phyloP scores from a whole-genome alignment of 2,113 vertebrate genomes.

The Polyodon spathula region DNA sequence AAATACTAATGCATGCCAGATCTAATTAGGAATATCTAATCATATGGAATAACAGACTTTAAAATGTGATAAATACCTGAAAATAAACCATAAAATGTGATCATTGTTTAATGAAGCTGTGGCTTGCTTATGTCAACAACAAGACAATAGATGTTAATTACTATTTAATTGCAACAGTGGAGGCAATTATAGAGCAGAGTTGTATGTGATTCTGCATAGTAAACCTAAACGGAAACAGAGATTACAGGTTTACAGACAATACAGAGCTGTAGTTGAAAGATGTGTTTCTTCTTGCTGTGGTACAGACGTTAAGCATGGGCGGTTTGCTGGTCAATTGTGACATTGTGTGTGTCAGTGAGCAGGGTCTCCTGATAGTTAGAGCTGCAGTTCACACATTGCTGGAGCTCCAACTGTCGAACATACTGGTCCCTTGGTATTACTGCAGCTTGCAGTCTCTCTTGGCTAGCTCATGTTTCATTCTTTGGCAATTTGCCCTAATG shows the following conservation, averaged over 20 bases:
- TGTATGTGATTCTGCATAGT: not conserved
- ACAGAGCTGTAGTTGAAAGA: conserved; percentile 3
- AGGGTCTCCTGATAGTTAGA: conserved; percentile 69
- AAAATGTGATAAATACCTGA: too few species aligned
- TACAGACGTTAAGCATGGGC: conserved; percentile 54
- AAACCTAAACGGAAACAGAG: not conserved
- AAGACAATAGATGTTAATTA: conserved; percentile 60
- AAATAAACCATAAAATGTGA: too few species aligned
- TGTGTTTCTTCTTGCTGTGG: conserved; percentile 29
- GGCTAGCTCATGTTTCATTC: conserved; percentile 97
- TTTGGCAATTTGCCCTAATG: conserved; percentile 99
- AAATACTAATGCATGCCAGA: too few species aligned
- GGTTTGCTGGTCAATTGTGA: conserved; percentile 83
- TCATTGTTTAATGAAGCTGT: conserved; percentile 38
- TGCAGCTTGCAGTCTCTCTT: conserved; percentile 81
- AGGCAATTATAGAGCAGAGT: conserved; percentile 11
- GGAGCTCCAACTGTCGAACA: conserved; percentile 68
- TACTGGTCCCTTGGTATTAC: conserved; percentile 72
- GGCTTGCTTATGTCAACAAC: conserved; percentile 46
- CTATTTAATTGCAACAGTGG: conserved; percentile 51
- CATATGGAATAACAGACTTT: too few species aligned
- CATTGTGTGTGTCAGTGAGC: conserved; percentile 82
- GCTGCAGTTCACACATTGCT: conserved; percentile 76
- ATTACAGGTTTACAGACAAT: not conserved
- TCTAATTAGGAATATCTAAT: too few species aligned